Evolutionary conservation across 1,140 invertebrate genomes (phyloP).

Genomic region (Calephelis virginiensis): DNA sequence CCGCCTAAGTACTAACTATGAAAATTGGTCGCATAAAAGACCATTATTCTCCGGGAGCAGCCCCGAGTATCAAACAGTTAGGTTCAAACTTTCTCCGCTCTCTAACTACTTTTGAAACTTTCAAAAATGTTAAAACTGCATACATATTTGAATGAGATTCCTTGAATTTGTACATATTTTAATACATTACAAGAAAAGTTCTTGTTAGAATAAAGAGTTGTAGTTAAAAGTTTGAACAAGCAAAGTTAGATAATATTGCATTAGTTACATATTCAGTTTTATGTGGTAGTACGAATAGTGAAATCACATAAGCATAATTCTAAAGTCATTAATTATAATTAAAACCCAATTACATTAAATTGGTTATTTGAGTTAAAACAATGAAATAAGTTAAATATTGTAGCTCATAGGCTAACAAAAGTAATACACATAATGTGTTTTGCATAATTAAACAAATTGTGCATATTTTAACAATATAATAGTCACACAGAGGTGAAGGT

Average conservation of each 20-base stretch:
- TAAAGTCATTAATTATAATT: too few species aligned
- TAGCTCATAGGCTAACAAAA: too few species aligned
- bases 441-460: too few species aligned
- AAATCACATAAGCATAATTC: too few species aligned
- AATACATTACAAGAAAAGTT: constrained; percentile 1
- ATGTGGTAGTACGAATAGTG: too few species aligned
- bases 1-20: constrained; percentile 1
- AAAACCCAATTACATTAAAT: too few species aligned
- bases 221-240: not conserved
- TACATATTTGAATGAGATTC: constrained; percentile 10
- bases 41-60: constrained; percentile 13
- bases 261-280: not conserved
- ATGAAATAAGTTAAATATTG: too few species aligned
- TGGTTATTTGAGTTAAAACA: too few species aligned
- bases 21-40: constrained; percentile 11
- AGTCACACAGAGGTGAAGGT: too few species aligned
- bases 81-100: not conserved
- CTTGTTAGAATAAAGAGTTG: constrained; percentile 6
- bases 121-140: constrained; percentile 8
- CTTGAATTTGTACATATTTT: constrained; percentile 1
- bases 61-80: constrained; percentile 2
- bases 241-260: not conserved
- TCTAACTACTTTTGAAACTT: constrained; percentile 5
- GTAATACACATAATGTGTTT: too few species aligned
- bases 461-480: too few species aligned